Conservation (phyloP, 2,113 vertebrate genomes). For the Zapus hudsonius region DNA sequence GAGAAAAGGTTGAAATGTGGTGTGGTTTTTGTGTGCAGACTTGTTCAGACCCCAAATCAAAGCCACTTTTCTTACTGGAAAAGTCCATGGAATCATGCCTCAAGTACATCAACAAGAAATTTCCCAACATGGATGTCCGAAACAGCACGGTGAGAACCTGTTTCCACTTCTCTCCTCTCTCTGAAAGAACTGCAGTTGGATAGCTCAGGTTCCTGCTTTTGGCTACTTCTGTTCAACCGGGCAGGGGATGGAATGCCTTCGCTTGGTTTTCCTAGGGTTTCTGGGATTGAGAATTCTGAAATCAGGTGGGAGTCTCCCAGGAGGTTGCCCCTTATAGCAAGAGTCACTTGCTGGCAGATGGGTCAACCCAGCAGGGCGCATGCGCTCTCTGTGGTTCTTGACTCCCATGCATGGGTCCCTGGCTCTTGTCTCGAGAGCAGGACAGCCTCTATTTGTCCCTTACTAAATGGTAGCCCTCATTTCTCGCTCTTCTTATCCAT, state of each 20-base stretch:
- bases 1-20: background rate
- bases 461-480: slow-evolving; percentile 13
- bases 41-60: slow-evolving; percentile 89
- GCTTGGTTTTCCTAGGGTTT: slow-evolving; percentile 33
- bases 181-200: background rate
- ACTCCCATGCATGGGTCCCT: background rate
- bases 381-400: slow-evolving; percentile 1
- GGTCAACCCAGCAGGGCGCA: background rate
- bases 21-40: slow-evolving; percentile 81
- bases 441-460: background rate
- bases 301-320: slow-evolving; percentile 11
- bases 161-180: background rate
- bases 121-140: slow-evolving; percentile 92
- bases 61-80: slow-evolving; percentile 88
- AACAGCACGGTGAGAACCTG: slow-evolving; percentile 88
- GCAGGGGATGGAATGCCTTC: background rate
- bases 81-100: slow-evolving; percentile 92
- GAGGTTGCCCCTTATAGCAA: background rate
- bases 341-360: background rate
- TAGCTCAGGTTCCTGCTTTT: background rate
- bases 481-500: background rate
- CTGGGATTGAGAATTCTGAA: slow-evolving; percentile 28
- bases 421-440: slow-evolving; percentile 18
- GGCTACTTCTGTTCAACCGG: background rate
- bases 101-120: slow-evolving; percentile 96